Evolutionary conservation across 2,797 vertebrate species (phyloP).

Genomic region (Enteromius fasciolatus): DNA sequence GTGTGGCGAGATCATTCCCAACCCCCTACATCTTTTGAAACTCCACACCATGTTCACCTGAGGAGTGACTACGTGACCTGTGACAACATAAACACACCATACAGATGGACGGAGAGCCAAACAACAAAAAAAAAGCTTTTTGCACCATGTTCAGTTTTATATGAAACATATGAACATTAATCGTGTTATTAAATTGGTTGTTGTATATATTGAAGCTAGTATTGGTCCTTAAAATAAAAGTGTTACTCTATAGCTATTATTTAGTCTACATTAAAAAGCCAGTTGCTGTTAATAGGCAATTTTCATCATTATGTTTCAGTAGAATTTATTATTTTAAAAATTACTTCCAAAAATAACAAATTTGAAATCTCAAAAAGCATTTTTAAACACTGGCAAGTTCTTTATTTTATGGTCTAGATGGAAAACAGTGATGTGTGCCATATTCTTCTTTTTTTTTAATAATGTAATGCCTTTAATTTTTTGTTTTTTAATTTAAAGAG

Average conservation of each 20-base stretch:
- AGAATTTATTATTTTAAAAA: not conserved
- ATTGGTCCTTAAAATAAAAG: too few species aligned
- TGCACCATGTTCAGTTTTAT: not conserved
- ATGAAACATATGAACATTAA: not conserved
- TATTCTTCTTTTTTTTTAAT: not conserved
- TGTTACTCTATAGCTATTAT: not conserved
- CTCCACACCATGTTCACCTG: conserved; percentile 23
- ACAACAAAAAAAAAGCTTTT: conserved; percentile 3
- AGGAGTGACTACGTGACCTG: conserved; percentile 28
- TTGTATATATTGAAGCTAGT: not conserved
- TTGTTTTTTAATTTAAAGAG: not conserved
- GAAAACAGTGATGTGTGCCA: not conserved
- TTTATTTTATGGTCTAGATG: not conserved
- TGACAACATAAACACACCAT: conserved; percentile 29
- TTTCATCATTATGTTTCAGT: not conserved
- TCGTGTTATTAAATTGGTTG: not conserved
- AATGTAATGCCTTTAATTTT: not conserved
- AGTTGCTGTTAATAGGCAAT: not conserved
- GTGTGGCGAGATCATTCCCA: conserved; percentile 3
- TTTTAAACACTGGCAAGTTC: not conserved
- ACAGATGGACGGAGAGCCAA: conserved; percentile 14
- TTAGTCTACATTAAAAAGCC: not conserved
- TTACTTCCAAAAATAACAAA: not conserved
- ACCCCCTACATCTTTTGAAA: conserved; percentile 42
- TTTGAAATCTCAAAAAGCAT: not conserved